Evolutionary conservation across 2,113 vertebrate species (phyloP).

Genomic region (Elaphurus davidianus): DNA sequence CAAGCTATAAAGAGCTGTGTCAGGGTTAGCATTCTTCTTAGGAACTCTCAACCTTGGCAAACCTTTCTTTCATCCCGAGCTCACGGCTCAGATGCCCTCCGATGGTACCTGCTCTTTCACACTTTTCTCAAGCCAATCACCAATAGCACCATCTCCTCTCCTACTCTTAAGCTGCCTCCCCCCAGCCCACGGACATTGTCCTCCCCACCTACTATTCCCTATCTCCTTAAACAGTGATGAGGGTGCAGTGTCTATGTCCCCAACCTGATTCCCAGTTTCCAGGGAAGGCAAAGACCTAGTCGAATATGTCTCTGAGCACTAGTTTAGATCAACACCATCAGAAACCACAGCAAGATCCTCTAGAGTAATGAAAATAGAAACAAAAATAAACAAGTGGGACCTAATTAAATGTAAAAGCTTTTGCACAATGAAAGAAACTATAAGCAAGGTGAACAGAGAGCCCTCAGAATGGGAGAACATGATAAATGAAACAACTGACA

Average conservation of each 20-base stretch:
- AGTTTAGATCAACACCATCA: background rate
- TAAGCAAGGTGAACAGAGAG: background rate
- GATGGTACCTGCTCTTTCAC: background rate
- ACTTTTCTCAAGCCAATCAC: background rate
- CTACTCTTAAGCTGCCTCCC: background rate
- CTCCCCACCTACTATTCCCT: background rate
- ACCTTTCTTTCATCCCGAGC: background rate
- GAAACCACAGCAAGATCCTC: background rate
- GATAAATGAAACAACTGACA: background rate
- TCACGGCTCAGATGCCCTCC: background rate
- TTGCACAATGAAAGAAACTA: background rate
- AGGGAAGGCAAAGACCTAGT: background rate
- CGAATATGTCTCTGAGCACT: background rate
- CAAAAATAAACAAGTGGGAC: background rate
- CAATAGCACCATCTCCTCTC: background rate
- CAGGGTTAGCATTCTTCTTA: background rate
- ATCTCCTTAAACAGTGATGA: background rate
- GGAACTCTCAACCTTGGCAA: background rate
- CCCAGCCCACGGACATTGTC: rapidly evolving
- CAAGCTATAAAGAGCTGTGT: background rate
- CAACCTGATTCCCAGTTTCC: background rate
- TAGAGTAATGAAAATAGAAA: background rate
- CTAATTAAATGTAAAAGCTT: background rate
- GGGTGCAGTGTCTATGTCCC: background rate
- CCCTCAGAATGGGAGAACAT: background rate